These are phyloP conservation scores for Orthosia gracilis DNA, from an alignment of 2,888 invertebrate genomes.

Conservation along the genomic window DNA sequence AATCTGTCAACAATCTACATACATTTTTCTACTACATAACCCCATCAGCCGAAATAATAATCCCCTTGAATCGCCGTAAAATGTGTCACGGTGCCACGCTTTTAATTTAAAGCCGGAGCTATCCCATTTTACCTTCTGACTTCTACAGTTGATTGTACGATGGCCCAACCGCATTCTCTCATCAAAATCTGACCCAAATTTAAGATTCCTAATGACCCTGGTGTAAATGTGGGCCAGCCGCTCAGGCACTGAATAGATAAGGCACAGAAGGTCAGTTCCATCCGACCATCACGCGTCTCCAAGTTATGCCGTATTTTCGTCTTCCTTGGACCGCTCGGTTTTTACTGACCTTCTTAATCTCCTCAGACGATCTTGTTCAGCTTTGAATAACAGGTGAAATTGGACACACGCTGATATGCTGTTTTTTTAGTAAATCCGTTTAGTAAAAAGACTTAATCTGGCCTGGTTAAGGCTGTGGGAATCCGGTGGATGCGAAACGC, in stretches of 20 bases:
- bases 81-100: conserved; percentile 9
- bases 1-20: too few relatives aligned
- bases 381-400: too few relatives aligned
- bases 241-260: background rate
- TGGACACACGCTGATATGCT: background rate
- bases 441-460: too few relatives aligned
- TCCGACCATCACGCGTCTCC: too few relatives aligned
- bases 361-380: background rate
- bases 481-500: too few relatives aligned
- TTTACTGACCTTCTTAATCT: background rate
- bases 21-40: too few relatives aligned
- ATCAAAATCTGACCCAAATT: conserved; percentile 74
- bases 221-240: conserved; percentile 56
- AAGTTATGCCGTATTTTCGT: background rate
- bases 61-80: conserved; percentile 28
- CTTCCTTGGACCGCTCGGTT: background rate
- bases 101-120: conserved; percentile 58
- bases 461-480: too few relatives aligned
- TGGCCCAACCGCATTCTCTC: conserved; percentile 60
- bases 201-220: conserved; percentile 72
- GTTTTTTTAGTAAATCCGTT: too few relatives aligned
- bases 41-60: conserved; percentile 16
- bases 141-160: conserved; percentile 58
- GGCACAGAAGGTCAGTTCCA: conserved; percentile 1
- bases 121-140: conserved; percentile 55